Evolutionary conservation across 2,888 invertebrate species (phyloP).

Genomic region (Sthenelais limicola): DNA sequence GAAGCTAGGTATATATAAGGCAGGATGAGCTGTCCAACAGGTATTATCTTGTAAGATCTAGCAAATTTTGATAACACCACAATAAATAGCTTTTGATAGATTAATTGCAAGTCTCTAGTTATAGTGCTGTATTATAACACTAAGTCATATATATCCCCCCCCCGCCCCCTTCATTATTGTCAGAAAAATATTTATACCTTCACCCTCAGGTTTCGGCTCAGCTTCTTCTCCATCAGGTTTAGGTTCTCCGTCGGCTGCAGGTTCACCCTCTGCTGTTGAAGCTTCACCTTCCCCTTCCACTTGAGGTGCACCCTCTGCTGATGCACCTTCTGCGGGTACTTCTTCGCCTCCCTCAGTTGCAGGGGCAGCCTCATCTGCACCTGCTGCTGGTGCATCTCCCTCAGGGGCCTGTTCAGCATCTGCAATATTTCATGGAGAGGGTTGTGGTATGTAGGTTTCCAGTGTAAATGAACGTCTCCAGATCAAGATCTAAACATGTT

Average conservation of each 20-base stretch:
- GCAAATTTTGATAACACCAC: too few species aligned
- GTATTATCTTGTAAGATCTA: too few species aligned
- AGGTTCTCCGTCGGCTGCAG: slow-evolving; percentile 13
- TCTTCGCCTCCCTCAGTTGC: slow-evolving; percentile 29
- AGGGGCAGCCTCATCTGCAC: slow-evolving; percentile 13
- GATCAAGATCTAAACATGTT: too few species aligned
- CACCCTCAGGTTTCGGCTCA: slow-evolving; percentile 41
- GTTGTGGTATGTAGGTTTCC: not conserved
- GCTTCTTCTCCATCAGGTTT: not conserved
- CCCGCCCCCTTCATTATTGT: too few species aligned
- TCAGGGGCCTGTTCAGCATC: slow-evolving; percentile 17
- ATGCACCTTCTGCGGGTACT: slow-evolving; percentile 40
- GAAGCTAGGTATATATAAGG: too few species aligned
- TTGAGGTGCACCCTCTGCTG: slow-evolving; percentile 31
- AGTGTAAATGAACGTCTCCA: too few species aligned
- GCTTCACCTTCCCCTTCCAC: slow-evolving; percentile 22
- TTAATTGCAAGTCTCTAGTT: too few species aligned
- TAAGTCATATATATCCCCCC: too few species aligned
- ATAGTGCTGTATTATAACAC: too few species aligned
- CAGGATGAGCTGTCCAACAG: too few species aligned
- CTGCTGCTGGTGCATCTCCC: slow-evolving; percentile 32
- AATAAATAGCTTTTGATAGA: too few species aligned
- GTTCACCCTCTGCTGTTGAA: slow-evolving; percentile 22
- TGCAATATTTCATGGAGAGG: not conserved
- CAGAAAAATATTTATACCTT: too few species aligned